These are phyloP conservation scores for Synanthedon myopaeformis DNA, from an alignment of 2,888 invertebrate species.

Conservation along the genomic window DNA sequence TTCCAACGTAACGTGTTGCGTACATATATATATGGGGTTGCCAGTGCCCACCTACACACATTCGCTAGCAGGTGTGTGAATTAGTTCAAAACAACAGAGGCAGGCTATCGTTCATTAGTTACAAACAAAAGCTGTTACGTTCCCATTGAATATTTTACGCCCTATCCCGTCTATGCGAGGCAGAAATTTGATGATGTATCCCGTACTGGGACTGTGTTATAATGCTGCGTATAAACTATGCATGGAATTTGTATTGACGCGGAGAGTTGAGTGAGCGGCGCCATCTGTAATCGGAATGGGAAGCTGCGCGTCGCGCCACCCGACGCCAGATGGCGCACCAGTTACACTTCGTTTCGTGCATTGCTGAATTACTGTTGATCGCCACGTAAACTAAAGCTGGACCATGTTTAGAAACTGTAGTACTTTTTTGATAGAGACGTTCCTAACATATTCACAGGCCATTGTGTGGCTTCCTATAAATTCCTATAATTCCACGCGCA, in stretches of 20 bases:
- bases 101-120: conserved; percentile 46
- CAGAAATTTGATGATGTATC: conserved; percentile 55
- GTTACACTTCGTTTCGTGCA: too few species aligned
- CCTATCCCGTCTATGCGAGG: conserved; percentile 41
- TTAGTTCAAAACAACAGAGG: conserved; percentile 3
- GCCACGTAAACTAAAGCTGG: too few species aligned
- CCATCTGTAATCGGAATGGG: conserved; percentile 27
- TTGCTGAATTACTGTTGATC: too few species aligned
- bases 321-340: conserved; percentile 23
- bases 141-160: conserved; percentile 55
- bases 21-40: too few species aligned
- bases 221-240: conserved; percentile 53
- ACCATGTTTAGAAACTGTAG: too few species aligned
- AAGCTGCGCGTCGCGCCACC: conserved; percentile 18
- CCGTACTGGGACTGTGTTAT: conserved; percentile 46
- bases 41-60: too few species aligned
- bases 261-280: conserved; percentile 24
- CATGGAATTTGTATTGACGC: conserved; percentile 48
- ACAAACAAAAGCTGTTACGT: conserved; percentile 60
- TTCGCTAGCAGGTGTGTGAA: too few species aligned
- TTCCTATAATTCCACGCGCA: too few species aligned
- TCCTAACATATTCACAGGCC: too few species aligned
- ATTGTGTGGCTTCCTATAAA: too few species aligned
- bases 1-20: too few species aligned
- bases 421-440: too few species aligned